phyloP scores from a whole-genome alignment of 2,113 vertebrate genomes.

The Piaya cayana region DNA sequence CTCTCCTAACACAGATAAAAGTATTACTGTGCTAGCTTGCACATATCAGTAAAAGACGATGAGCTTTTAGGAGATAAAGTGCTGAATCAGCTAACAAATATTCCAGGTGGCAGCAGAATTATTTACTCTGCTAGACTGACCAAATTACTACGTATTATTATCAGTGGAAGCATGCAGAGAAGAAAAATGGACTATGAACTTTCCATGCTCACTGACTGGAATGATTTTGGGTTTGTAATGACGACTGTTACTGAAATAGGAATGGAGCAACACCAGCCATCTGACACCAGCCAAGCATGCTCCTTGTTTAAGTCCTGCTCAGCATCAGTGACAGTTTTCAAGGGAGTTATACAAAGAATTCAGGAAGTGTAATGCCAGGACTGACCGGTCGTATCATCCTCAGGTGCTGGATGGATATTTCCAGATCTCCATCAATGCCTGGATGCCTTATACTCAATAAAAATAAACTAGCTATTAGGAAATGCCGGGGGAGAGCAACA shows the following conservation, averaged over 20 bases:
- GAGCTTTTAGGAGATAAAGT: slow-evolving; percentile 25
- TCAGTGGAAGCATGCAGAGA: neutral
- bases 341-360: neutral
- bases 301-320: neutral
- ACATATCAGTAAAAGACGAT: neutral
- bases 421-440: neutral
- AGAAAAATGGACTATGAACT: neutral
- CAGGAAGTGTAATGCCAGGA: neutral
- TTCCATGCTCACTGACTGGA: neutral
- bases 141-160: neutral
- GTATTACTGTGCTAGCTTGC: neutral
- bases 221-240: neutral
- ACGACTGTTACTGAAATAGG: neutral
- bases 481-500: neutral
- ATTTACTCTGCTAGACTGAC: neutral
- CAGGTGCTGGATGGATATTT: neutral
- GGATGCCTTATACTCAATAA: neutral
- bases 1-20: slow-evolving; percentile 12
- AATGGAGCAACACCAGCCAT: neutral
- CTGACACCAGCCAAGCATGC: neutral
- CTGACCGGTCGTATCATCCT: neutral
- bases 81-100: slow-evolving; percentile 11
- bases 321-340: neutral
- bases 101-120: neutral
- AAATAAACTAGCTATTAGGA: neutral